phyloP scores from a whole-genome alignment of 64 coral and sea anemone genomes.

The Exaiptasia diaphana region DNA sequence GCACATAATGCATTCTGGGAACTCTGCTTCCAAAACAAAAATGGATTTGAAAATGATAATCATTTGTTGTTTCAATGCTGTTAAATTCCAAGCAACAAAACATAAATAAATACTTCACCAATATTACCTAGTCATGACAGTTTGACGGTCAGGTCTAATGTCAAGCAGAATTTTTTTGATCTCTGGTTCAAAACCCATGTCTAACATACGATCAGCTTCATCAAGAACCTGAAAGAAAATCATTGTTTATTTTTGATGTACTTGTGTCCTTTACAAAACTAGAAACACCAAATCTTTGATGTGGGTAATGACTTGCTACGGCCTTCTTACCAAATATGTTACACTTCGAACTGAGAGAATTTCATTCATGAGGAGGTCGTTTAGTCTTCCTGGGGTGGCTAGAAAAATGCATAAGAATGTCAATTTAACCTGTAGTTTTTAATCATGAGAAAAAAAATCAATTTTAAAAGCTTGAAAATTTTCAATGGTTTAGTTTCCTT shows the following conservation, averaged over 20 bases:
- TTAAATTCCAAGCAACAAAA: too few species aligned
- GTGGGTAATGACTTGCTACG: too few species aligned
- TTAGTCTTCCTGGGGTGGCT: slow-evolving; percentile 93
- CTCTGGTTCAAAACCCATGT: slow-evolving; percentile 99
- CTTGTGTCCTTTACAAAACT: too few species aligned
- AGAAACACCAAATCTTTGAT: too few species aligned
- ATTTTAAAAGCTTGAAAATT: not conserved
- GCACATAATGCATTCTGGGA: not conserved
- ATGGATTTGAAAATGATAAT: too few species aligned
- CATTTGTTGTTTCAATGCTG: too few species aligned
- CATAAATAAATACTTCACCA: too few species aligned
- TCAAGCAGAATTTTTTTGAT: slow-evolving; percentile 94
- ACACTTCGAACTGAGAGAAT: slow-evolving; percentile 87
- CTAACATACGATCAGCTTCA: slow-evolving; percentile 94
- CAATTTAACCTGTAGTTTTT: not conserved
- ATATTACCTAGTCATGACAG: slow-evolving; percentile 95
- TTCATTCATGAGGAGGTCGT: slow-evolving; percentile 96
- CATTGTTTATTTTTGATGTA: not conserved
- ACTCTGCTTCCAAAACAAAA: too few species aligned
- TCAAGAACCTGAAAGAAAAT: slow-evolving; percentile 80
- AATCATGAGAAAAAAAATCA: not conserved
- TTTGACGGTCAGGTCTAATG: slow-evolving; percentile 92
- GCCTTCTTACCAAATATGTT: slow-evolving; percentile 91
- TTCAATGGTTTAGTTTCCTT: not conserved
- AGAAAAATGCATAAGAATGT: not conserved